Evolutionary conservation across 2,888 invertebrate genomes (phyloP).

Genomic region (Tenthredo mesomela): DNA sequence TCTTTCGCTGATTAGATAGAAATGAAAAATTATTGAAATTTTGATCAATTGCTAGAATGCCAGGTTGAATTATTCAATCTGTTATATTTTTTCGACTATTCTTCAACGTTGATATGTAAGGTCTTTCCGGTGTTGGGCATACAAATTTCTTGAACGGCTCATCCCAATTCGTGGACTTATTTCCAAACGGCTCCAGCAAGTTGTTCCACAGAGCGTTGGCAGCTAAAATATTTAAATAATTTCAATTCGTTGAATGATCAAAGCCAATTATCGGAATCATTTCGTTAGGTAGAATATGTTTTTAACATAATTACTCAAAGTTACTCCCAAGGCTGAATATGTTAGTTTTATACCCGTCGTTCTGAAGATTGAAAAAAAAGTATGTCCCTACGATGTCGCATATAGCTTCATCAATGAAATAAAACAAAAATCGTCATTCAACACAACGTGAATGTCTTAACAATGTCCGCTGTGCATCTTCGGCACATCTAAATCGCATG

Average conservation of each 20-base stretch:
- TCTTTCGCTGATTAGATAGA: neutral
- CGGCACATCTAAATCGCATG: neutral
- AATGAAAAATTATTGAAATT: neutral
- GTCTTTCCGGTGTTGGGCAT: constrained; percentile 78
- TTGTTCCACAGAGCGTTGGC: constrained; percentile 83
- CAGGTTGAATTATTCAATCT: neutral
- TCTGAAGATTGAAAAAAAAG: neutral
- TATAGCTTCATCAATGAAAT: neutral
- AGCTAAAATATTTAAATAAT: constrained; percentile 72
- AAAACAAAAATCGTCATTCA: neutral
- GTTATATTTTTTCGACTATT: constrained; percentile 55
- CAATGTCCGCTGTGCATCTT: neutral
- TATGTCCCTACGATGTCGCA: neutral
- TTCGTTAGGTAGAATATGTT: neutral
- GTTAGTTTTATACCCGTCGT: neutral
- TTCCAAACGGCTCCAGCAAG: constrained; percentile 80
- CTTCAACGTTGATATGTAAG: constrained; percentile 75
- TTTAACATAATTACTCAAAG: neutral
- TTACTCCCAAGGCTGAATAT: neutral
- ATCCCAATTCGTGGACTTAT: constrained; percentile 77
- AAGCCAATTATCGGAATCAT: neutral
- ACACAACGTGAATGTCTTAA: neutral
- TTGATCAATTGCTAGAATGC: neutral
- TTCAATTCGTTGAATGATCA: neutral
- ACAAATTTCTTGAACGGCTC: constrained; percentile 73